phyloP scores from a whole-genome alignment of 2,797 vertebrate species.

The Phalanger gymnotis region DNA sequence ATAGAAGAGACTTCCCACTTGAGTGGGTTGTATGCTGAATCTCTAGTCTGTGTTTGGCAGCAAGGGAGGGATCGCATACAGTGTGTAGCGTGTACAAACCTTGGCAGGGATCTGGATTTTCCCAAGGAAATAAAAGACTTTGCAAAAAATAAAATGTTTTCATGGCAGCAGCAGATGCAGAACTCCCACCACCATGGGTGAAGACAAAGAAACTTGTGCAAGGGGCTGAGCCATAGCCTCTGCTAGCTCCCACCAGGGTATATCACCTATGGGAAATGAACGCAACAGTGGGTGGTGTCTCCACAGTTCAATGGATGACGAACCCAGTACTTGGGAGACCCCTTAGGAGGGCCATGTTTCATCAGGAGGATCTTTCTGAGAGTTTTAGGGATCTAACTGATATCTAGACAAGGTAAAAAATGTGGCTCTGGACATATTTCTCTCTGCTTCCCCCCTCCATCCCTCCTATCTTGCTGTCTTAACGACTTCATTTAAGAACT shows the following conservation, averaged over 20 bases:
- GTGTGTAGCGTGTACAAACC: not conserved
- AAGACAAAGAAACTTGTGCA: conserved; percentile 44
- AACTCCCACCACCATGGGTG: conserved; percentile 58
- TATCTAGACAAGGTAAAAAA: conserved; percentile 2
- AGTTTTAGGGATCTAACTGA: conserved; percentile 14
- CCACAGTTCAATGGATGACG: not conserved
- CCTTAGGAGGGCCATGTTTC: not conserved
- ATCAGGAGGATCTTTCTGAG: not conserved
- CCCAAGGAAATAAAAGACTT: conserved; percentile 34
- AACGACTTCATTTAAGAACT: not conserved
- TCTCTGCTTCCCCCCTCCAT: too few relatives aligned
- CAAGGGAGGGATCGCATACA: not conserved
- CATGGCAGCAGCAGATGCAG: conserved; percentile 67
- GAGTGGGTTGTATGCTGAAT: not conserved
- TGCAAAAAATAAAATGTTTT: conserved; percentile 60
- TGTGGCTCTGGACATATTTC: not conserved
- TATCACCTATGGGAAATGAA: not conserved
- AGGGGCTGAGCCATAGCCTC: conserved; percentile 33
- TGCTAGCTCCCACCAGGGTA: not conserved
- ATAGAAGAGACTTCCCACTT: not conserved
- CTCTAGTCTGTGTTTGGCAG: not conserved
- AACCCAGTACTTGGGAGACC: not conserved
- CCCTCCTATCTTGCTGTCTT: not conserved
- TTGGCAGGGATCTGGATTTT: conserved; percentile 36
- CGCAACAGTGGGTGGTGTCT: not conserved